Conservation (phyloP, 2,888 invertebrate species). For the Cheilosia vernalis region DNA sequence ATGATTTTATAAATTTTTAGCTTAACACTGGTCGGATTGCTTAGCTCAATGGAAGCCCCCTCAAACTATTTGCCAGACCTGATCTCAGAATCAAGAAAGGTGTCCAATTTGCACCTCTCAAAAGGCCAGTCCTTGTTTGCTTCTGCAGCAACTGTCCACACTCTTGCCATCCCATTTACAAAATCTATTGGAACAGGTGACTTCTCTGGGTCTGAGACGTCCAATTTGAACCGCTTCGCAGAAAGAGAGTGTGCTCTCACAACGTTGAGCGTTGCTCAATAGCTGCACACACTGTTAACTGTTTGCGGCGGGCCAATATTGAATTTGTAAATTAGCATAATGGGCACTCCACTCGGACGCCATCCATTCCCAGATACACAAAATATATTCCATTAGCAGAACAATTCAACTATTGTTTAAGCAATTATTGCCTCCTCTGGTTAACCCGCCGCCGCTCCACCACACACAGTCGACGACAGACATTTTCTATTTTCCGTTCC, state of each 20-base stretch:
- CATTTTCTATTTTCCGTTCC: constrained; percentile 29
- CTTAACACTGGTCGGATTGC: too few relatives aligned
- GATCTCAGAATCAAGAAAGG: neutral
- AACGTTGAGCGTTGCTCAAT: neutral
- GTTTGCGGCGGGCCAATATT: constrained; percentile 59
- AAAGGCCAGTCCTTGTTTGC: constrained; percentile 3
- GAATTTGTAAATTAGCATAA: constrained; percentile 68
- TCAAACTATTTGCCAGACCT: too few relatives aligned
- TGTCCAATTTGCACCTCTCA: constrained; percentile 14
- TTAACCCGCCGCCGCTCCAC: neutral
- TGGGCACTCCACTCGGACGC: constrained; percentile 58
- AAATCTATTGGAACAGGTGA: constrained; percentile 38
- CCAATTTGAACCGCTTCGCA: neutral
- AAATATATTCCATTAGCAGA: constrained; percentile 63
- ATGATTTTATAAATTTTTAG: too few relatives aligned
- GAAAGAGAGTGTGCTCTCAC: constrained; percentile 6
- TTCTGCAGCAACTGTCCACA: neutral
- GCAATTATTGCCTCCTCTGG: constrained; percentile 17
- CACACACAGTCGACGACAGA: neutral
- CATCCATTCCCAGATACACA: constrained; percentile 48
- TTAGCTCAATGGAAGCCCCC: too few relatives aligned
- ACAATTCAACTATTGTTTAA: constrained; percentile 65
- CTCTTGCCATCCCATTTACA: neutral
- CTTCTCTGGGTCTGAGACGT: neutral
- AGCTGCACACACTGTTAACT: neutral